Evolutionary conservation across 2,888 invertebrate species (phyloP).

Genomic region (Lamellibrachia columna): DNA sequence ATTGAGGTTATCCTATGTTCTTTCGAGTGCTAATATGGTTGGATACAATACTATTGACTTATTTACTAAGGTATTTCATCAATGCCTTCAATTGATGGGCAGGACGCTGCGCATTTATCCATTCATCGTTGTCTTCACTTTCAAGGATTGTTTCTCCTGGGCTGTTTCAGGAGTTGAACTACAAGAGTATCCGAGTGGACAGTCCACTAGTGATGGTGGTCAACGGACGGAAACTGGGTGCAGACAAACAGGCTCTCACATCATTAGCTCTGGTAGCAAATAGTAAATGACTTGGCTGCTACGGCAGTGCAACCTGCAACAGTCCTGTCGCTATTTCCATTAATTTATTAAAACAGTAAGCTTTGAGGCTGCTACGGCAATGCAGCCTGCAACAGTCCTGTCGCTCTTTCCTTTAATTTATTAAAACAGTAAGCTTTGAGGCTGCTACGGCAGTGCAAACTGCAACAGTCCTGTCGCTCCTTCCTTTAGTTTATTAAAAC

Average conservation of each 20-base stretch:
- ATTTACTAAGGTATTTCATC: too few relatives aligned
- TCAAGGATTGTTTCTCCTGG: not conserved
- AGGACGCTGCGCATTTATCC: too few relatives aligned
- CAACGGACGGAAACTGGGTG: conserved; percentile 75
- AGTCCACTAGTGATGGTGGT: conserved; percentile 79
- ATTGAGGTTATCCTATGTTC: too few relatives aligned
- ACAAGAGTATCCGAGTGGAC: conserved; percentile 81
- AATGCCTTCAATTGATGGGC: too few relatives aligned
- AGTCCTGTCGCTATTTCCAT: not conserved
- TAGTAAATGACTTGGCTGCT: conserved; percentile 32
- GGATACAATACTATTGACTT: too few relatives aligned
- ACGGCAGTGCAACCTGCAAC: not conserved
- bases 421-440: not conserved
- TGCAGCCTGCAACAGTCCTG: not conserved
- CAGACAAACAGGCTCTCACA: conserved; percentile 56
- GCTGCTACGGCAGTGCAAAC: not conserved
- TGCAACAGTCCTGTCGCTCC: not conserved
- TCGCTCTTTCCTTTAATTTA: not conserved
- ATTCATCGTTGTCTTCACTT: not conserved
- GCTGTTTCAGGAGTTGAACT: conserved; percentile 75
- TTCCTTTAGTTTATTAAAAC: not conserved
- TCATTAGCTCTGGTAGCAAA: conserved; percentile 46
- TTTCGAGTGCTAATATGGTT: too few relatives aligned
- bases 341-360: not conserved
- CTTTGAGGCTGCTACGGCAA: not conserved